phyloP scores from a whole-genome alignment of 1,140 invertebrate genomes.

The Orius insidiosus region DNA sequence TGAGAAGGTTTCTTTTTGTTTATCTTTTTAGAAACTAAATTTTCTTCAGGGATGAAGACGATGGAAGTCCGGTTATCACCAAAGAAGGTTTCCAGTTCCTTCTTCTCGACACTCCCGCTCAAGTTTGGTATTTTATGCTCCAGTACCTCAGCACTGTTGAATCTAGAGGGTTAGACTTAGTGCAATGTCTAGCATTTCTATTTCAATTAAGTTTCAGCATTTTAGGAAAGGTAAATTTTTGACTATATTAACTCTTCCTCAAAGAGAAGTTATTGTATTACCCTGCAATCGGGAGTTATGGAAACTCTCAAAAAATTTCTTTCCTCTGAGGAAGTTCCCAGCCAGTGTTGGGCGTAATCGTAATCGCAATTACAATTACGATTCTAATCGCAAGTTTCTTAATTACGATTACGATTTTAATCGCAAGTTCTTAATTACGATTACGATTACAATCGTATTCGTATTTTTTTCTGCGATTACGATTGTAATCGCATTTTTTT shows the following conservation, averaged over 20 bases:
- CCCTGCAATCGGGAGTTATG: slow-evolving; percentile 7
- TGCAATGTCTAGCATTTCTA: slow-evolving; percentile 82
- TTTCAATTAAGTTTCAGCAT: slow-evolving; percentile 94
- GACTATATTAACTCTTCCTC: neutral
- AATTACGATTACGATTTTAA: too few species aligned
- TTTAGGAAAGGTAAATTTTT: slow-evolving; percentile 46
- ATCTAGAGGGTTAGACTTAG: slow-evolving; percentile 62
- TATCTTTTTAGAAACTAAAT: too few species aligned
- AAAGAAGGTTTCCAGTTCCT: slow-evolving; percentile 91
- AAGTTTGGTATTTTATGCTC: slow-evolving; percentile 94
- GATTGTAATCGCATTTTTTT: too few species aligned
- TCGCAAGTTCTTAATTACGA: too few species aligned
- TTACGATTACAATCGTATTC: too few species aligned
- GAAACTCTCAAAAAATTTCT: too few species aligned
- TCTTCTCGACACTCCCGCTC: slow-evolving; percentile 74
- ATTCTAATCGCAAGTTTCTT: too few species aligned
- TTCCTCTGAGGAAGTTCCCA: too few species aligned
- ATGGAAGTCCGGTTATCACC: slow-evolving; percentile 73
- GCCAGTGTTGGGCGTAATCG: too few species aligned
- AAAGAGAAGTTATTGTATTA: too few species aligned
- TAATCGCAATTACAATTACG: too few species aligned
- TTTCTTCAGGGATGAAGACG: slow-evolving; percentile 36
- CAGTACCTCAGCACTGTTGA: slow-evolving; percentile 89
- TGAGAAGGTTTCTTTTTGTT: slow-evolving; percentile 38
- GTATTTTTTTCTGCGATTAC: too few species aligned